Evolutionary conservation across 2,113 vertebrate genomes (phyloP).

Genomic region (Epinephelus moara): DNA sequence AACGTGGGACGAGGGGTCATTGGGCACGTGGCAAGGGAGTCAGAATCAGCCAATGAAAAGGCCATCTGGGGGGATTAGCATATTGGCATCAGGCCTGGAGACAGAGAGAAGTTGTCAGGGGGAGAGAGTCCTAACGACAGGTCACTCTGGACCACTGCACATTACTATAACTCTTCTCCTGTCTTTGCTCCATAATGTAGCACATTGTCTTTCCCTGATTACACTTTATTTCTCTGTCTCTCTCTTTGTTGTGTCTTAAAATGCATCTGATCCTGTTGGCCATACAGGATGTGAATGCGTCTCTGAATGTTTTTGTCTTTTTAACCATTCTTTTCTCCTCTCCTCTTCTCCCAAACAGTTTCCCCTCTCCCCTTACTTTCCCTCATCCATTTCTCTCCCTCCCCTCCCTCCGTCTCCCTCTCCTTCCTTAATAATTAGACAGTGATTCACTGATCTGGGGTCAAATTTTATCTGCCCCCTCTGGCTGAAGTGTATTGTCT

Average conservation of each 20-base stretch:
- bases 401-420: conserved; percentile 71
- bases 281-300: neutral
- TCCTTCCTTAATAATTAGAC: conserved; percentile 78
- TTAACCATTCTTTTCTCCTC: conserved; percentile 73
- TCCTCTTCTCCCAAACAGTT: neutral
- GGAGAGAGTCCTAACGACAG: conserved; percentile 86
- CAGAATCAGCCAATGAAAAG: conserved; percentile 70
- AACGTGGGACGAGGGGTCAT: conserved; percentile 44
- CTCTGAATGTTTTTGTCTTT: conserved; percentile 45
- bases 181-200: conserved; percentile 20
- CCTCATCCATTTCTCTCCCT: conserved; percentile 81
- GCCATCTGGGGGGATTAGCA: conserved; percentile 67
- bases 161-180: conserved; percentile 85
- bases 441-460: conserved; percentile 88
- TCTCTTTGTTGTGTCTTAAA: neutral
- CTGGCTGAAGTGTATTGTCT: conserved; percentile 87
- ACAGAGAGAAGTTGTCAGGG: conserved; percentile 83
- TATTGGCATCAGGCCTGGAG: conserved; percentile 70
- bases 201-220: neutral
- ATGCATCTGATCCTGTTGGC: neutral
- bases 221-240: neutral
- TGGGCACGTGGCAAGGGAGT: conserved; percentile 50
- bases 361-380: conserved; percentile 56
- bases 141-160: conserved; percentile 83
- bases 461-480: conserved; percentile 82